Conservation (phyloP, 2,888 invertebrate genomes). For the Poecilobothrus nobilitatus region DNA sequence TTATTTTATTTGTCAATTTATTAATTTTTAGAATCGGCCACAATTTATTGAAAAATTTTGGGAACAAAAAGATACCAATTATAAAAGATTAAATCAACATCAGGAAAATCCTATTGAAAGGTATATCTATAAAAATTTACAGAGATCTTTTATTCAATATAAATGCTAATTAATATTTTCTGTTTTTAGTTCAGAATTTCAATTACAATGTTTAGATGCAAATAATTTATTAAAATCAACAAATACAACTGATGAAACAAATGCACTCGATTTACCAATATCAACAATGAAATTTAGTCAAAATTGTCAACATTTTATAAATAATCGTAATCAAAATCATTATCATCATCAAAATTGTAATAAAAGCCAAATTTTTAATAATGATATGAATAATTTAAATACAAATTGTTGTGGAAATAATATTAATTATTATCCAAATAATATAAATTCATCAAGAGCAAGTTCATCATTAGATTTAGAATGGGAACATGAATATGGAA, state of each 20-base stretch:
- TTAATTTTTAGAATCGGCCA: slow-evolving; percentile 29
- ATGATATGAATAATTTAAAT: slow-evolving; percentile 23
- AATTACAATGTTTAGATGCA: slow-evolving; percentile 54
- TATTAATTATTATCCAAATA: neutral
- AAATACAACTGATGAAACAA: slow-evolving; percentile 29
- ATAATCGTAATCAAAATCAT: neutral
- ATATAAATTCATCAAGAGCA: slow-evolving; percentile 48
- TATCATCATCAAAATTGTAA: neutral
- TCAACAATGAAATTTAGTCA: slow-evolving; percentile 5
- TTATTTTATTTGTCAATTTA: neutral
- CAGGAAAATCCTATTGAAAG: slow-evolving; percentile 11
- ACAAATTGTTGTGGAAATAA: slow-evolving; percentile 13
- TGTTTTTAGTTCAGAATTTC: slow-evolving; percentile 48
- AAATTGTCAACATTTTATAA: neutral
- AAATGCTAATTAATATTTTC: too few species aligned
- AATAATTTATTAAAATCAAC: slow-evolving; percentile 44
- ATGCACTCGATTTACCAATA: neutral
- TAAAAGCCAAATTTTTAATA: slow-evolving; percentile 3
- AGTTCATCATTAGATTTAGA: slow-evolving; percentile 58
- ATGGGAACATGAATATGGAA: slow-evolving; percentile 57
- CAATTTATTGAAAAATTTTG: slow-evolving; percentile 39
- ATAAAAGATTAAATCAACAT: slow-evolving; percentile 34
- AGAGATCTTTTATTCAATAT: too few species aligned
- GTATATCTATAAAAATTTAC: too few species aligned
- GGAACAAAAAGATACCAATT: slow-evolving; percentile 35